phyloP scores from a whole-genome alignment of 64 coral and sea anemone species.

The Orbicella faveolata region DNA sequence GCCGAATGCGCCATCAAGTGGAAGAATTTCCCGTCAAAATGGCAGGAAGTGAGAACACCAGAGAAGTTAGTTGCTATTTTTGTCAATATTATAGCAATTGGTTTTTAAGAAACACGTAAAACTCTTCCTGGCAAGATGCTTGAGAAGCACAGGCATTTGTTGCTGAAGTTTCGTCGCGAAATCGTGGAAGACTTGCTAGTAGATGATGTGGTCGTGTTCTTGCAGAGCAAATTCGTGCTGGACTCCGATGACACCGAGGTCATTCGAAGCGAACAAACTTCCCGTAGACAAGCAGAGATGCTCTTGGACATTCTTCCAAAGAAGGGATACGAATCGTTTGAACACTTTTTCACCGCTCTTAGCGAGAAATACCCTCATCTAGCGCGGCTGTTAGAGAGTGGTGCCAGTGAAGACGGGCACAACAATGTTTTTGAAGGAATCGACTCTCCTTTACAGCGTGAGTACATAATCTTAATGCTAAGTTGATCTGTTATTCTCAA shows the following conservation, averaged over 20 bases:
- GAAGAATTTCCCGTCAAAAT: conserved; percentile 11
- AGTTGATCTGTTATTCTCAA: too few species aligned
- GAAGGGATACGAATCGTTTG: conserved; percentile 88
- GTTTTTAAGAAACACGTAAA: background rate
- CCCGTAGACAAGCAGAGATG: conserved; percentile 58
- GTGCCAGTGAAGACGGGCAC: conserved; percentile 42
- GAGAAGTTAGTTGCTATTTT: background rate
- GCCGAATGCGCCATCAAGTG: background rate
- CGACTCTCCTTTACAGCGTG: conserved; percentile 77
- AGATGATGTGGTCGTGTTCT: conserved; percentile 72
- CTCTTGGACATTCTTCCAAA: conserved; percentile 83
- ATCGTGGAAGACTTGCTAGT: conserved; percentile 83
- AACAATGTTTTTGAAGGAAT: conserved; percentile 45
- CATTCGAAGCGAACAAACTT: conserved; percentile 63
- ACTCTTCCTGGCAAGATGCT: conserved; percentile 53
- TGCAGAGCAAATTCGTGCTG: conserved; percentile 78
- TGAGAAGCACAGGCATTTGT: conserved; percentile 86
- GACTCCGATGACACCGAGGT: conserved; percentile 76
- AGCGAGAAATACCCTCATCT: conserved; percentile 92
- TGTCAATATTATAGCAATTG: background rate
- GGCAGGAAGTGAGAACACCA: conserved; percentile 1
- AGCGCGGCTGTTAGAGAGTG: conserved; percentile 64
- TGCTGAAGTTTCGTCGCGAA: conserved; percentile 61
- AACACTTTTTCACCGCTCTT: conserved; percentile 62
- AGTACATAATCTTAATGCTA: conserved; percentile 6